phyloP scores from a whole-genome alignment of 2,797 vertebrate species.

The Hoplostethus atlanticus region DNA sequence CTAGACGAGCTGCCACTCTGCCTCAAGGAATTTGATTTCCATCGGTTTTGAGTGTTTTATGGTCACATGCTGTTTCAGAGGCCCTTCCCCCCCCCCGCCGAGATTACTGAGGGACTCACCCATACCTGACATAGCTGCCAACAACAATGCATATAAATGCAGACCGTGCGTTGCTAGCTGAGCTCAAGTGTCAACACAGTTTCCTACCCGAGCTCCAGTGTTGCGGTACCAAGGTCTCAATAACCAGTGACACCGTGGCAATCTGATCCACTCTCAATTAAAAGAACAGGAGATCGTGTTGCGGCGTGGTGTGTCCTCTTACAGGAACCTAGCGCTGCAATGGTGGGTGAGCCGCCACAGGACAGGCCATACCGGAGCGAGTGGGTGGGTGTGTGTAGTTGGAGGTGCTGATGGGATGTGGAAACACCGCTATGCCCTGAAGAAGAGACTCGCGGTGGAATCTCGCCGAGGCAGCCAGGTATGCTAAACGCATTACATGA shows the following conservation, averaged over 20 bases:
- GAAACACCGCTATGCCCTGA: conserved; percentile 42
- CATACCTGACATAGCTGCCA: background rate
- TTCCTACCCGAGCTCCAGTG: conserved; percentile 15
- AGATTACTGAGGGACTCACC: too few species aligned
- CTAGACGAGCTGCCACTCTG: background rate
- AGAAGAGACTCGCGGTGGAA: conserved; percentile 23
- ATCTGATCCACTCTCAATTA: conserved; percentile 52
- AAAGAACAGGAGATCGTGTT: conserved; percentile 48
- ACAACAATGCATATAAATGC: conserved; percentile 20
- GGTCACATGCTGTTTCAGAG: background rate
- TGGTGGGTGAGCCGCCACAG: background rate
- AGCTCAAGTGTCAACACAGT: conserved; percentile 17
- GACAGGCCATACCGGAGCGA: background rate
- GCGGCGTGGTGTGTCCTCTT: conserved; percentile 38
- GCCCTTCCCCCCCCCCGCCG: too few species aligned
- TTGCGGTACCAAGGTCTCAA: conserved; percentile 32
- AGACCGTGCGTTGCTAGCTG: background rate
- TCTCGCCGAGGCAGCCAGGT: conserved; percentile 15
- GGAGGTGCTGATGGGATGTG: conserved; percentile 38
- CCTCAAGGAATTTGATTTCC: background rate
- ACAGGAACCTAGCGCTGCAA: conserved; percentile 1
- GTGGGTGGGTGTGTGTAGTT: conserved; percentile 23
- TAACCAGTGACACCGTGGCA: conserved; percentile 35
- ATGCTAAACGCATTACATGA: background rate
- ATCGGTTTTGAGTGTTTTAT: background rate